Conservation (phyloP, 2,113 vertebrate species). For the Mystacornis crossleyi region DNA sequence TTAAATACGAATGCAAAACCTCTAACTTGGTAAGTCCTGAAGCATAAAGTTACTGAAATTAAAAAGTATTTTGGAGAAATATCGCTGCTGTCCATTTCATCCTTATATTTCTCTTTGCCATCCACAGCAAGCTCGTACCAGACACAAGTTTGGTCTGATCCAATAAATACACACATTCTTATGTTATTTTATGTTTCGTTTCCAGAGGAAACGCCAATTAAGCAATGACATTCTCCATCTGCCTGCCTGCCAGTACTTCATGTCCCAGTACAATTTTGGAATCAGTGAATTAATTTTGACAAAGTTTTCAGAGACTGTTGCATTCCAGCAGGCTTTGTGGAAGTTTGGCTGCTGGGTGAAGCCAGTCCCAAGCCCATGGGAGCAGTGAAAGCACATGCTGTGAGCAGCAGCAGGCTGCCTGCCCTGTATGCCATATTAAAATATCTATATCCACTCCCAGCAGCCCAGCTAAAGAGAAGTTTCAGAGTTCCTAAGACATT, state of each 20-base stretch:
- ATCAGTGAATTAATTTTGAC: background rate
- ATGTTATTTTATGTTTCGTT: background rate
- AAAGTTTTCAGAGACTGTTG: background rate
- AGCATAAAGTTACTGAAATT: background rate
- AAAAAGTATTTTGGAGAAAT: accelerated
- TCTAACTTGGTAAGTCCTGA: background rate
- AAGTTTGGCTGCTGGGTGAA: background rate
- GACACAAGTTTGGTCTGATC: background rate
- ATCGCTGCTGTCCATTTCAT: background rate
- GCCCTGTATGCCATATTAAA: background rate
- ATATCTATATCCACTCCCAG: background rate
- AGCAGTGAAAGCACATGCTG: background rate
- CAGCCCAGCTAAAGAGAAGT: background rate
- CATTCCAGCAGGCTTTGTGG: background rate
- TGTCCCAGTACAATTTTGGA: background rate
- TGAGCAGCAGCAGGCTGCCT: background rate
- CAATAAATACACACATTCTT: background rate
- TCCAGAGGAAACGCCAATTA: background rate
- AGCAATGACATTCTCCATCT: background rate
- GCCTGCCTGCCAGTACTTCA: background rate
- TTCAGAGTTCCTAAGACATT: background rate
- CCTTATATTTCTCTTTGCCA: background rate
- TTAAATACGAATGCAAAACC: background rate
- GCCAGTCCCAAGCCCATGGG: accelerated
- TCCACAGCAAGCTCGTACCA: background rate